Base-by-base conservation (phyloP, 2,113 vertebrate species). In the Prinia subflava region DNA sequence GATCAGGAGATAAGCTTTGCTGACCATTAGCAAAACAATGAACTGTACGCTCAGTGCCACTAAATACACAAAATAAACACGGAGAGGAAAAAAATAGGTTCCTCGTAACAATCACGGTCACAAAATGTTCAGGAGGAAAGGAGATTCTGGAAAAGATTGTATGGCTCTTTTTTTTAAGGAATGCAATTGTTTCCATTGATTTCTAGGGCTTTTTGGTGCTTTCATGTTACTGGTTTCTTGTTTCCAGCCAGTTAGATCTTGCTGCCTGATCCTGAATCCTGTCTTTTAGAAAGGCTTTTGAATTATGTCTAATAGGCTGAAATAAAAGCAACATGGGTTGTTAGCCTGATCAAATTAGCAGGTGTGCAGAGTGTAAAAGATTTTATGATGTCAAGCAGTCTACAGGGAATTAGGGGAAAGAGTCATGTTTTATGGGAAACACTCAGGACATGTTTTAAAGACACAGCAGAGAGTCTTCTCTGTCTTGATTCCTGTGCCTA, bases 121-220 rank as follows among this genome's bases (percentile, higher is more conserved):
- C 91, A 92, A 91, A 92, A 95, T 94, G 95, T 96, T 92, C 89
- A 94, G 67, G 75, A 95, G 93, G 95, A 97, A 96, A 95, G 76
- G 84, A 95, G 94, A 95, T 79, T 89, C 83, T 91, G 89, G 67
- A 91, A 92, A 65, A 60, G 35, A 60, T 68, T 80, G 64, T 33
- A 55, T 81, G 6, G 46, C 22, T 2, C 84, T 85, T 68, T 65
- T 76, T 92, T 88, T 70, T 11, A 56, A 93, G 69, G 44, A 92
- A 82, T 68, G 68, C 31, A 68, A 68, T 91, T 91, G 83, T 95
- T 94, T 92, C 69, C 73, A 60, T 60, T 89, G 89, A 79, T 94
- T 94, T 90, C 62, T 55, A 77, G 47, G 55, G 46, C n/a, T 79
- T 94, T 87, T 91, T 50, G 19, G 59, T 73, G 53, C 46, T 90